Evolutionary conservation across 2,113 vertebrate species (phyloP).

Genomic region (Thalassoma bifasciatum): DNA sequence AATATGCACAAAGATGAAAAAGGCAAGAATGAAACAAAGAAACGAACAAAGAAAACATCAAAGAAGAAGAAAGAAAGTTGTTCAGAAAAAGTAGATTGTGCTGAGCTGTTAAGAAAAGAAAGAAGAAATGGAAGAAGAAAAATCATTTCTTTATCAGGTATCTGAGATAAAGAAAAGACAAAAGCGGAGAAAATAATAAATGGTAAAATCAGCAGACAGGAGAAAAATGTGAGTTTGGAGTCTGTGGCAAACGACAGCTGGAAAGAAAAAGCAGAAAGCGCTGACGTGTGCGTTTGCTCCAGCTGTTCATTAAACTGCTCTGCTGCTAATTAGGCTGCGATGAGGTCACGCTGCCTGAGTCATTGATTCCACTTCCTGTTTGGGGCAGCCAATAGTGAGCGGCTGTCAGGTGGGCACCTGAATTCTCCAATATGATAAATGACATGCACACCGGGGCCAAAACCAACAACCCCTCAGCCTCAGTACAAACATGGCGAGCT

Average conservation of each 20-base stretch:
- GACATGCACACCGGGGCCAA: conserved; percentile 55
- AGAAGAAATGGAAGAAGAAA: conserved; percentile 1
- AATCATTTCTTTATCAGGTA: too few relatives aligned
- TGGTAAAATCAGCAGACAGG: conserved; percentile 13
- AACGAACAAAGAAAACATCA: not conserved
- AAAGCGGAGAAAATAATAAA: not conserved
- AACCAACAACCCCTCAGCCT: conserved; percentile 58
- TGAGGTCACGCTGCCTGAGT: conserved; percentile 78
- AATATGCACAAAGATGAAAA: too few relatives aligned
- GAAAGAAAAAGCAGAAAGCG: conserved; percentile 43
- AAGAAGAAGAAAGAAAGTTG: too few relatives aligned
- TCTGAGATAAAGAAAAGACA: too few relatives aligned
- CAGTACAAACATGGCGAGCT: conserved; percentile 57
- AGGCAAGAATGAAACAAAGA: not conserved
- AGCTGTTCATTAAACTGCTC: conserved; percentile 79
- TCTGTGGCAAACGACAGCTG: conserved; percentile 42
- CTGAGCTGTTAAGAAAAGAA: too few relatives aligned
- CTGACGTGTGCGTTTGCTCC: conserved; percentile 72
- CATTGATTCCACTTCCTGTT: conserved; percentile 80
- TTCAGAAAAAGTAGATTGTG: not conserved
- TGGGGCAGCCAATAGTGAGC: conserved; percentile 66
- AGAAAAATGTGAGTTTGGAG: conserved; percentile 26
- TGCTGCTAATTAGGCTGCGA: conserved; percentile 78
- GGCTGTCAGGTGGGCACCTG: conserved; percentile 69
- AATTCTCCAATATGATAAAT: conserved; percentile 77